Evolutionary conservation across 2,113 vertebrate species (phyloP).

Genomic region (Neotoma lepida): DNA sequence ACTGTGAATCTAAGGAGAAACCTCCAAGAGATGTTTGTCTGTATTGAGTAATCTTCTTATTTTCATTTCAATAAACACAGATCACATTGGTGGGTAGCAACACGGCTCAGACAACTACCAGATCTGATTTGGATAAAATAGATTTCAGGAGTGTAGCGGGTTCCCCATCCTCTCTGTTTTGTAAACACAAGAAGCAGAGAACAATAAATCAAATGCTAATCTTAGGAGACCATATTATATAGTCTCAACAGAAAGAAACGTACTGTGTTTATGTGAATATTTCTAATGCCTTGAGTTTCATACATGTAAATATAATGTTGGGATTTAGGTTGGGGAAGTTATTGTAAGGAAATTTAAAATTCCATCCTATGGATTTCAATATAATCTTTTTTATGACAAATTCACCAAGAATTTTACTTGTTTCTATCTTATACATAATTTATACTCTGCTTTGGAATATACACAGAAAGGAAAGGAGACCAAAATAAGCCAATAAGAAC

Average conservation of each 20-base stretch:
- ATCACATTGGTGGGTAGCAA: conserved; percentile 30
- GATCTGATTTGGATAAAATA: conserved; percentile 62
- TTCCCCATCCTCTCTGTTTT: conserved; percentile 5
- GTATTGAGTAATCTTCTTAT: conserved; percentile 35
- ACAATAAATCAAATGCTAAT: not conserved
- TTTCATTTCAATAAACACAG: conserved; percentile 63
- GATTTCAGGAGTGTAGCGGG: conserved; percentile 41
- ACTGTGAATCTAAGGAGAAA: conserved; percentile 29
- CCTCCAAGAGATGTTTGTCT: conserved; percentile 14
- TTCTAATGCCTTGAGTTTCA: conserved; percentile 53
- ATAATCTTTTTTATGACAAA: conserved; percentile 45
- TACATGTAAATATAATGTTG: conserved; percentile 20
- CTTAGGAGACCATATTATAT: conserved; percentile 56
- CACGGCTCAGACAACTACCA: conserved; percentile 37
- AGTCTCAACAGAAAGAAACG: conserved; percentile 41
- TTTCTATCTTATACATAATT: conserved; percentile 49
- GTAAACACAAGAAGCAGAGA: conserved; percentile 36
- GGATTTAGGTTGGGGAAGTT: conserved; percentile 22
- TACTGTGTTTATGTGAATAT: conserved; percentile 9
- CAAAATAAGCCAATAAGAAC: conserved; percentile 26
- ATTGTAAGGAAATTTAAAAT: conserved; percentile 20
- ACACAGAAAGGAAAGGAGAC: not conserved
- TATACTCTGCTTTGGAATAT: not conserved
- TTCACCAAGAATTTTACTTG: conserved; percentile 5
- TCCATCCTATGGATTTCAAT: conserved; percentile 28